A percentile compares a stretch with the other conserved stretches of the same genome.
Evolutionary conservation across 2,113 vertebrate species (phyloP).

Genomic region (Sinocyclocheilus rhinocerous): DNA sequence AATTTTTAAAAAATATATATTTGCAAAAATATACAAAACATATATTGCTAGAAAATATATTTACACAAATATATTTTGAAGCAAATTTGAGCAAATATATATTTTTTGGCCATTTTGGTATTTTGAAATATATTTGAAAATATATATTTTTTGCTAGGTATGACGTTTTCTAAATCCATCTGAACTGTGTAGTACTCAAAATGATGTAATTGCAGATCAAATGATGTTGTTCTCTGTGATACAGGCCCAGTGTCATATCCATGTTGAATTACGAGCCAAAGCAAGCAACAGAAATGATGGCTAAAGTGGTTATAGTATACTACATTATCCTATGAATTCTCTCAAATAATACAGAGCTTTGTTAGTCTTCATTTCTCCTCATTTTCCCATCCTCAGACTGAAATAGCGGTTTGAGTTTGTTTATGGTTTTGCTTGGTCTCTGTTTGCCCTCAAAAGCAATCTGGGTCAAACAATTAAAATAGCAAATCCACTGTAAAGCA

Average conservation of each 20-base stretch:
- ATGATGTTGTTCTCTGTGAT: conserved; percentile 40
- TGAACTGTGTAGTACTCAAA: conserved; percentile 37
- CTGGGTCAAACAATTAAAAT: conserved; percentile 31
- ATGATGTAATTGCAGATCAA: not conserved
- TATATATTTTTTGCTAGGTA: too few species aligned
- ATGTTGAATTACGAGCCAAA: conserved; percentile 29
- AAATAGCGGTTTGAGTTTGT: conserved; percentile 26
- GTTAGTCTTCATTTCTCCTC: conserved; percentile 49
- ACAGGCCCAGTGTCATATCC: not conserved
- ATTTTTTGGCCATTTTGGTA: too few species aligned
- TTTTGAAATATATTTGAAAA: too few species aligned
- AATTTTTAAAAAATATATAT: too few species aligned
- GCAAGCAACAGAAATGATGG: conserved; percentile 46
- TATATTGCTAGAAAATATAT: too few species aligned
- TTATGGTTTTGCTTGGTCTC: not conserved
- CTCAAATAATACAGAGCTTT: conserved; percentile 48
- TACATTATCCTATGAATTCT: conserved; percentile 47
- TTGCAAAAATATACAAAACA: too few species aligned
- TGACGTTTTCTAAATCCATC: not conserved
- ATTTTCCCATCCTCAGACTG: conserved; percentile 58
- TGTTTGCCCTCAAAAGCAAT: conserved; percentile 36
- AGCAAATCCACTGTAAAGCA: not conserved
- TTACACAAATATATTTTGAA: too few species aligned
- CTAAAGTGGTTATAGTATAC: conserved; percentile 44
- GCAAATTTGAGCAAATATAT: not conserved